Evolutionary conservation across 2,113 vertebrate species (phyloP), one percentile per base, ranked within the genome.

Genomic region (Mohoua ochrocephala): DNA sequence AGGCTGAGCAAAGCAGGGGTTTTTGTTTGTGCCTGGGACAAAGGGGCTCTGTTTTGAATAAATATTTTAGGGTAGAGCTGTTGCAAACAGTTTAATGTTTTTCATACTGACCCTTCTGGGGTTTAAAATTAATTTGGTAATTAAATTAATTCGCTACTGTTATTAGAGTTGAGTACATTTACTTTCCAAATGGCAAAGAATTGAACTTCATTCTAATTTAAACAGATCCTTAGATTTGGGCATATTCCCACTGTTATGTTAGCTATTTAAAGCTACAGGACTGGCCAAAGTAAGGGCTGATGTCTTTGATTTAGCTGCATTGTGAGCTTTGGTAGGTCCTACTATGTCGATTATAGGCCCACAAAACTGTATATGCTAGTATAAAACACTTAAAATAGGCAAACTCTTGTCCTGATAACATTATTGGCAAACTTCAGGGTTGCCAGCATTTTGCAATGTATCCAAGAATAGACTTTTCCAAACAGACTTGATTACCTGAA

Each of bases 391-490:
- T 41, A n/a, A 86, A 86, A 49, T 18, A 56, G 42, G 21, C 17
- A 7, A 95, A 70, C 21, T 61, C 19, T 78, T 61, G 28, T 49
- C 71, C 78, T 68, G 39, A 13, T 77, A 75, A 76, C 6, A 33
- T n/a, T 45, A 22, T 5, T 71, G 37, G 63, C 65, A 80, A 68
- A 73, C 31, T 61, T 60, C 17, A 49, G n/a, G 5, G 11, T 23
- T 50, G 56, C 42, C 68, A 71, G 20, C 13, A 22, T 75, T 84
- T 74, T 39, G 42, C 0, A 0, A 1, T 11, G 19, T 22, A 6
- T 52, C 33, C 33, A 31, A 64, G 47, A 93, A 52, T 2, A 73
- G 28, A 17, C 1, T 59, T 24, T 90, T 93, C 41, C 67, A 24
- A 6, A 52, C 16, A 42, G 41, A 14, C 39, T 68, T 60, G 41